phyloP scores from a whole-genome alignment of 2,888 invertebrate genomes.

The Dinocampus coccinellae region DNA sequence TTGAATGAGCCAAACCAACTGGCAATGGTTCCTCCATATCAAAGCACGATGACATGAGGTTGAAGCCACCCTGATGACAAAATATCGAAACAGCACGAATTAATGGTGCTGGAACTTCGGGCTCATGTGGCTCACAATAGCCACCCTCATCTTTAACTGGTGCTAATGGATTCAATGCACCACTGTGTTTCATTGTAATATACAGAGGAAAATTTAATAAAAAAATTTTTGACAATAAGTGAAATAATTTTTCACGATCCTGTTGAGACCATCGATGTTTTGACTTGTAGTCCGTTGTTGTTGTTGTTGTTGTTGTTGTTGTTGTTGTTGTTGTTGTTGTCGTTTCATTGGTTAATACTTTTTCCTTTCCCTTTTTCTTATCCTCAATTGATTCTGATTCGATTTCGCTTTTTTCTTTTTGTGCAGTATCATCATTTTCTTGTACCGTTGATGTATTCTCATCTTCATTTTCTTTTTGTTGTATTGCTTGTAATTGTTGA shows the following conservation, averaged over 20 bases:
- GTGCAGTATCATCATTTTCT: slow-evolving; percentile 30
- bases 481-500: slow-evolving; percentile 83
- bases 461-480: slow-evolving; percentile 60
- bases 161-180: slow-evolving; percentile 69
- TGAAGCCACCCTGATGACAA: slow-evolving; percentile 91
- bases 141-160: slow-evolving; percentile 80
- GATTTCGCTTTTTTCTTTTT: slow-evolving; percentile 57
- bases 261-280: slow-evolving; percentile 77
- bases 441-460: slow-evolving; percentile 34
- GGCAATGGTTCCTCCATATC: slow-evolving; percentile 84
- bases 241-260: slow-evolving; percentile 89
- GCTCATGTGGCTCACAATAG: slow-evolving; percentile 93
- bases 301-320: slow-evolving; percentile 34
- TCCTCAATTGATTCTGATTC: slow-evolving; percentile 53
- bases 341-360: slow-evolving; percentile 53
- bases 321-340: slow-evolving; percentile 36
- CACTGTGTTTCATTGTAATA: slow-evolving; percentile 88
- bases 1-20: slow-evolving; percentile 90
- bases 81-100: slow-evolving; percentile 93
- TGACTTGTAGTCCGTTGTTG: slow-evolving; percentile 39
- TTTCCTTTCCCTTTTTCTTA: slow-evolving; percentile 59
- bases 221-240: slow-evolving; percentile 89
- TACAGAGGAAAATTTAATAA: slow-evolving; percentile 91
- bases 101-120: slow-evolving; percentile 91
- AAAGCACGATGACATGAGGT: slow-evolving; percentile 89